phyloP scores from a whole-genome alignment of 92 coral and sea anemone genomes.

The Palythoa grandis region DNA sequence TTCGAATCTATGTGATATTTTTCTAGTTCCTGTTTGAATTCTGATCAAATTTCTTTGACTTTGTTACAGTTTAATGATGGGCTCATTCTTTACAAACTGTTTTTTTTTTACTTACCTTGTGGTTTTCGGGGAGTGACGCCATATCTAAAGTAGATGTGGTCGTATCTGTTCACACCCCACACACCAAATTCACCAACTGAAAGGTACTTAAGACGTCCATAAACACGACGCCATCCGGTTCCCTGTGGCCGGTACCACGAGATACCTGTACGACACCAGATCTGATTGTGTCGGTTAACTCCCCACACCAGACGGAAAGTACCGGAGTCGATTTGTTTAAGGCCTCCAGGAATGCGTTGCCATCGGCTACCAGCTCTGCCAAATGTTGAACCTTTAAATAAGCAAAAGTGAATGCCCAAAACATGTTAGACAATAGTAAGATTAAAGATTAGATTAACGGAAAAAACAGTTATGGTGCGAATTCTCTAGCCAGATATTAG shows the following conservation, averaged over 20 bases:
- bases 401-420: too few relatives aligned
- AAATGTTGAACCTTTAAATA: neutral
- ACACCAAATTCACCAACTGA: slow-evolving; percentile 44
- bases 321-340: slow-evolving; percentile 53
- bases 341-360: slow-evolving; percentile 42
- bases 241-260: slow-evolving; percentile 17
- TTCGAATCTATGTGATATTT: neutral
- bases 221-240: slow-evolving; percentile 33
- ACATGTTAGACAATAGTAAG: too few relatives aligned
- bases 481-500: too few relatives aligned
- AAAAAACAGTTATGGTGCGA: too few relatives aligned
- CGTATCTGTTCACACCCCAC: slow-evolving; percentile 54
- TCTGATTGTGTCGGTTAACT: slow-evolving; percentile 33
- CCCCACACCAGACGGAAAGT: slow-evolving; percentile 46
- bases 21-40: too few relatives aligned
- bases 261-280: slow-evolving; percentile 42
- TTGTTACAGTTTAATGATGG: neutral
- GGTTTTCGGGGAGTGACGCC: slow-evolving; percentile 2
- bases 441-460: too few relatives aligned
- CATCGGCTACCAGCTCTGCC: slow-evolving; percentile 22
- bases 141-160: slow-evolving; percentile 42
- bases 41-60: neutral
- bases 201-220: slow-evolving; percentile 45
- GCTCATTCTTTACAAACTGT: neutral
- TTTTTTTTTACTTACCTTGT: slow-evolving; percentile 2